Percentiles rank a stretch among this genome's conserved stretches.
These are phyloP conservation scores for Forbesichthys papilliferus DNA, from an alignment of 2,113 vertebrate species.

Conservation along the genomic window DNA sequence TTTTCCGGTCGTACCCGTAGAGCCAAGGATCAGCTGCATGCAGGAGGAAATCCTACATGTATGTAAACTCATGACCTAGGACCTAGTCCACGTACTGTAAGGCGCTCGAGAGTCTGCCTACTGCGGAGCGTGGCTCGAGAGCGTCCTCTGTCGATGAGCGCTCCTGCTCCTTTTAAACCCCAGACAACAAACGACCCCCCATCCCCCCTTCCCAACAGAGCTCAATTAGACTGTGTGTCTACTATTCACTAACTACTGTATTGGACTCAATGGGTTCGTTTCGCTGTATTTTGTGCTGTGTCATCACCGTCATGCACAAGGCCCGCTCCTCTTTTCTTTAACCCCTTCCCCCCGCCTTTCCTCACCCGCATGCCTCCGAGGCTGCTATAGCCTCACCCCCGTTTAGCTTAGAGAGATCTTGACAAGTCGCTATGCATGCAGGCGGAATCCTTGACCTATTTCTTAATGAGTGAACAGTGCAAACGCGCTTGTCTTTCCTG, in stretches of 20 bases:
- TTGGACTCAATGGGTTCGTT: no score
- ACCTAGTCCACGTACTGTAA: slow-evolving; percentile 4
- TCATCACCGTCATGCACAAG: no score
- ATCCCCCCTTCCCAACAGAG: no score
- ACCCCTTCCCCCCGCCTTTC: not conserved
- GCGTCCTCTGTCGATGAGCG: slow-evolving; percentile 60
- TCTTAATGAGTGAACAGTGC: slow-evolving; percentile 79
- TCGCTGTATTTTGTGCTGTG: no score
- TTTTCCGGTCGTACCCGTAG: not conserved
- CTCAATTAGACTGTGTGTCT: no score
- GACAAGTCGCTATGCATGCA: slow-evolving; percentile 78
- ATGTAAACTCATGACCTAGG: not conserved
- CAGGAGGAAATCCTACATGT: not conserved
- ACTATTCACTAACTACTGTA: no score
- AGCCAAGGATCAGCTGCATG: not conserved
- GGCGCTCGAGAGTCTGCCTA: slow-evolving; percentile 25
- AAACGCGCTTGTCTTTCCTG: slow-evolving; percentile 62
- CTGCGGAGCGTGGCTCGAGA: slow-evolving; percentile 46
- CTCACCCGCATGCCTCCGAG: slow-evolving; percentile 32
- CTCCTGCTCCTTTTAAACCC: no score
- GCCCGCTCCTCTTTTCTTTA: no score
- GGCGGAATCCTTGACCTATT: slow-evolving; percentile 83
- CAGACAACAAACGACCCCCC: no score
- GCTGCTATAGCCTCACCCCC: slow-evolving; percentile 62
- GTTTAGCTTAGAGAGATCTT: slow-evolving; percentile 79